A percentile compares a stretch with the other conserved stretches of the same genome.
These are phyloP conservation scores for Thunnus maccoyii DNA, from an alignment of 2,113 vertebrate species.

Conservation along the genomic window DNA sequence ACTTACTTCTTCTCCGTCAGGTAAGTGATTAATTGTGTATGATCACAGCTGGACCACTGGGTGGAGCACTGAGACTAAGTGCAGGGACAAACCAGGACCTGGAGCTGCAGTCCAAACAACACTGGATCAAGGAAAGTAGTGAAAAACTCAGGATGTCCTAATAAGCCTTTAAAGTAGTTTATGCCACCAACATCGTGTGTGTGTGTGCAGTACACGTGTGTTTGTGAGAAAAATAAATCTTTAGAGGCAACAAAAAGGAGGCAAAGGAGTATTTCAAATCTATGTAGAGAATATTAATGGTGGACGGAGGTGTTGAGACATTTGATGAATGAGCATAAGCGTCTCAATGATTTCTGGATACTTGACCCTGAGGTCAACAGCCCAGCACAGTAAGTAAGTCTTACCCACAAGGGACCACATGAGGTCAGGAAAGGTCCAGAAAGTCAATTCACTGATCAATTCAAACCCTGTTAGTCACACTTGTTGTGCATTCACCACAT, in stretches of 20 bases:
- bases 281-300: constrained; percentile 22
- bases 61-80: constrained; percentile 58
- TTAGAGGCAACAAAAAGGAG: background rate
- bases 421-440: constrained; percentile 15
- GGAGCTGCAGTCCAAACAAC: background rate
- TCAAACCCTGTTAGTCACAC: constrained; percentile 28
- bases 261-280: background rate
- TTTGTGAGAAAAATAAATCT: constrained; percentile 10
- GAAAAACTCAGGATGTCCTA: background rate
- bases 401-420: constrained; percentile 20
- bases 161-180: background rate
- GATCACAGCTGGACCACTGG: constrained; percentile 56
- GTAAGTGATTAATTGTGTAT: constrained; percentile 20
- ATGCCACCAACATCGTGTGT: background rate
- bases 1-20: background rate
- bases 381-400: constrained; percentile 12
- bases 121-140: background rate
- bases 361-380: constrained; percentile 55
- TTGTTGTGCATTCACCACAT: constrained; percentile 27
- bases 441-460: constrained; percentile 52
- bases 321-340: constrained; percentile 52
- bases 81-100: constrained; percentile 14
- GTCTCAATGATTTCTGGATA: constrained; percentile 36
- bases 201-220: background rate
- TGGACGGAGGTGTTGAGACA: background rate